phyloP scores from a whole-genome alignment of 2,888 invertebrate species.

The Synergus itoensis region DNA sequence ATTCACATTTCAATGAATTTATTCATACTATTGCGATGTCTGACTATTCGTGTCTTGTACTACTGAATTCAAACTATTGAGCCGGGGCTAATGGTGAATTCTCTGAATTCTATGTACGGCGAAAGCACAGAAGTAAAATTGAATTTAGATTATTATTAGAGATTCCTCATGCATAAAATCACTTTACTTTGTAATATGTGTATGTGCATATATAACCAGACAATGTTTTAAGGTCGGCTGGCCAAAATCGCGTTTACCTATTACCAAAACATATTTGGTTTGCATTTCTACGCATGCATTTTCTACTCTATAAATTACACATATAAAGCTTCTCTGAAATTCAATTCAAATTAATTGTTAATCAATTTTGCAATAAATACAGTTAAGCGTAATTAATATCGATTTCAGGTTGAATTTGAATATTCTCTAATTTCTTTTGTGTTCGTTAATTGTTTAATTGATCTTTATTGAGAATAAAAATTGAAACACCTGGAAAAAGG shows the following conservation, averaged over 20 bases:
- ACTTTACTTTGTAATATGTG: background rate
- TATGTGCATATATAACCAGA: no score
- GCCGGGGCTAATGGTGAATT: no score
- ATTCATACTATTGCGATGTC: background rate
- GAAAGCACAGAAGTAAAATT: background rate
- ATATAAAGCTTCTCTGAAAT: background rate
- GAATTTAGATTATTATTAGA: background rate
- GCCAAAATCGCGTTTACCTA: background rate
- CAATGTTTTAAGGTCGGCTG: background rate
- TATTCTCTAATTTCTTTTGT: background rate
- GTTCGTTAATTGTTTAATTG: no score
- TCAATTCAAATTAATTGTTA: background rate
- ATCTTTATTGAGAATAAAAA: no score
- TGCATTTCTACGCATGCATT: background rate
- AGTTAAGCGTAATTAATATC: background rate
- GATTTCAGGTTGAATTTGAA: background rate
- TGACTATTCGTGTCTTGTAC: background rate
- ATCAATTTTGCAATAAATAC: background rate
- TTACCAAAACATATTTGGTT: background rate
- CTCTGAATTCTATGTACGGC: background rate
- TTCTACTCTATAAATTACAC: background rate
- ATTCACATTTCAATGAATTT: no score
- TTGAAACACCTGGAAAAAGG: no score
- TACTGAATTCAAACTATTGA: background rate
- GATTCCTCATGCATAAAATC: background rate